Percentiles rank a stretch among this genome's conserved stretches.
These are phyloP conservation scores for Etheostoma spectabile DNA, from an alignment of 2,113 vertebrate species.

Conservation along the genomic window DNA sequence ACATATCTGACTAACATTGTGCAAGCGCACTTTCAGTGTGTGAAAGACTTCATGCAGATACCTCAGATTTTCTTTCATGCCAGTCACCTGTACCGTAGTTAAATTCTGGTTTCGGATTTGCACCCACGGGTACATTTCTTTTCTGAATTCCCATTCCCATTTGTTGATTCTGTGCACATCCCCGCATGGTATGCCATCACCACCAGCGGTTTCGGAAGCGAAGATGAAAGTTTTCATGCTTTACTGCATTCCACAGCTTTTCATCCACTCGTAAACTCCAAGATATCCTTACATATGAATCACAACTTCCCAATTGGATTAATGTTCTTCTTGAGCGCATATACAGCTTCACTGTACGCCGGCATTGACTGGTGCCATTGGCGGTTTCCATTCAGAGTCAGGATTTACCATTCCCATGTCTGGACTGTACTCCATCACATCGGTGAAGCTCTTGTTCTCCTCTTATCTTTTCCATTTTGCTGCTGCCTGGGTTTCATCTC, in stretches of 20 bases:
- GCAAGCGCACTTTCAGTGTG: constrained; percentile 21
- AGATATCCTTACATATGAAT: constrained; percentile 40
- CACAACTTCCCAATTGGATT: constrained; percentile 40
- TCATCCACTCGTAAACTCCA: constrained; percentile 72
- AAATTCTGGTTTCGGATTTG: constrained; percentile 67
- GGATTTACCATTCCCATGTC: constrained; percentile 79
- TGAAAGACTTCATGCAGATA: constrained; percentile 25
- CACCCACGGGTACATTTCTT: constrained; percentile 68
- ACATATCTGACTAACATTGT: too few species aligned
- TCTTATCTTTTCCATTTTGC: constrained; percentile 82
- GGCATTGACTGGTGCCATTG: constrained; percentile 80
- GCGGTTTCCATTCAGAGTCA: constrained; percentile 81
- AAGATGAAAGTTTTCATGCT: constrained; percentile 83
- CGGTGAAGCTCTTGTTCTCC: constrained; percentile 66
- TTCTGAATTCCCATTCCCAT: constrained; percentile 78
- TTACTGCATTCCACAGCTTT: constrained; percentile 79
- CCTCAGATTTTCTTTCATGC: too few species aligned
- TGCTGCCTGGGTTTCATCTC: constrained; percentile 79
- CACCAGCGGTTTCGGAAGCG: constrained; percentile 80
- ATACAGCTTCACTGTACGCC: constrained; percentile 76
- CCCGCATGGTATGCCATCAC: constrained; percentile 78
- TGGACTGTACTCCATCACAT: constrained; percentile 78
- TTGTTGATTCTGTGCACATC: constrained; percentile 71
- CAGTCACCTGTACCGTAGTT: constrained; percentile 61
- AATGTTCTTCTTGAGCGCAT: constrained; percentile 78